Evolutionary conservation across 1,140 invertebrate genomes (phyloP), one percentile per base, ranked within the genome.

Genomic region (Asobara japonica): DNA sequence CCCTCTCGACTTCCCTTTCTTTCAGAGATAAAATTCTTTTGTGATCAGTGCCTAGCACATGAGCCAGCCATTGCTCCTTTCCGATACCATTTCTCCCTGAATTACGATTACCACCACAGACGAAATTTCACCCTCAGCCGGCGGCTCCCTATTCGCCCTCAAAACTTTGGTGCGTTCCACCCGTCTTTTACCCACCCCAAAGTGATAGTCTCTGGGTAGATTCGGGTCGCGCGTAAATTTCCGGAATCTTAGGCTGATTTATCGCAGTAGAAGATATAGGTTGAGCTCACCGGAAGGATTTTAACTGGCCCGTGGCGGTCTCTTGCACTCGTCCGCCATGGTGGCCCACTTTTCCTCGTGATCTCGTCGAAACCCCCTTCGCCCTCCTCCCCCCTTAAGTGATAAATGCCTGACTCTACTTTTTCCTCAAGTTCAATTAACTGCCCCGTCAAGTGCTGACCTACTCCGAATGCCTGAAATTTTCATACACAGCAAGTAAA

Each of bases 151-250:
- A 20, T 30, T 69, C 56, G 22, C 36, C 20, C 18, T 13, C 27
- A 33, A 33, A 10, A 70, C 60, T 61, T 64, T 48, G 45, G 45
- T 70, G 33, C 30, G 61, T 73, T 69, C 25, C 41, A 36, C 25
- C 56, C 20, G 41, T 48, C 62, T 61, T 61, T 61, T 61, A 61
- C 27, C 56, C 56, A 61, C 56, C 27, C 18, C n/a, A 4, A 51
- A 75, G 70, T 75, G 62, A 75, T 75, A 70, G 74, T 66, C 74
- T n/a, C 33, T 22, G 64, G 71, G 45, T 70, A 71, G 71, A 75
- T 75, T 71, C 71, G 74, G 71, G 69, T 76, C 75, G 74, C 74
- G 72, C 70, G 75, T 76, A 74, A 74, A 74, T 76, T 76, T 76
- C 72, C 72, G 64, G 72, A 75, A 76, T 72, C 72, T 72, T 72